phyloP scores from a whole-genome alignment of 1,140 invertebrate genomes.

The Dendroctonus ponderosae region DNA sequence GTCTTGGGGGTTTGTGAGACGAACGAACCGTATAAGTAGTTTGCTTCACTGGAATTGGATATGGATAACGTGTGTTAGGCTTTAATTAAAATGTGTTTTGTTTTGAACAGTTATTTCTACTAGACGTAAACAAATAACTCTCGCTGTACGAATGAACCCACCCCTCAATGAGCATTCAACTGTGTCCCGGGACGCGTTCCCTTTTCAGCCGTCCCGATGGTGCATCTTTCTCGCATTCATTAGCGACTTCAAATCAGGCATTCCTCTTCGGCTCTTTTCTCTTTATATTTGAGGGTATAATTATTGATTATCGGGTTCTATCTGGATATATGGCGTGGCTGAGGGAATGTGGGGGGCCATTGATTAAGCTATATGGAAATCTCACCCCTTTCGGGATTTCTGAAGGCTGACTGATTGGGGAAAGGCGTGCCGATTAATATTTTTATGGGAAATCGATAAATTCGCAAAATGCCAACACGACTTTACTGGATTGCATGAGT shows the following conservation, averaged over 20 bases:
- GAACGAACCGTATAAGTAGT: not conserved
- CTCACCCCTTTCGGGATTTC: conserved; percentile 39
- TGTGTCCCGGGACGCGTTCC: not conserved
- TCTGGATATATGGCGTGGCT: conserved; percentile 34
- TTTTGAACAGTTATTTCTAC: no score
- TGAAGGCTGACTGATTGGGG: conserved; percentile 39
- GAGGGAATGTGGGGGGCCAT: conserved; percentile 22
- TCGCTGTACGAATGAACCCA: no score
- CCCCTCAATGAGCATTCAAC: not conserved
- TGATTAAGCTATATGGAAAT: conserved; percentile 43
- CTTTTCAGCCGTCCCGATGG: not conserved
- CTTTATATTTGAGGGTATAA: conserved; percentile 42
- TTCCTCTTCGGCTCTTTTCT: conserved; percentile 36
- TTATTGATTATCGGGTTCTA: conserved; percentile 42
- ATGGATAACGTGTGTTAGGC: no score
- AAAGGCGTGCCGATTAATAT: conserved; percentile 29
- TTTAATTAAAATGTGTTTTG: not conserved
- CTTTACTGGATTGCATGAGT: no score
- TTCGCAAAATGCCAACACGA: not conserved
- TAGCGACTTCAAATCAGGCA: conserved; percentile 31
- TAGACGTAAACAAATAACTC: no score
- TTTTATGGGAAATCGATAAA: conserved; percentile 23
- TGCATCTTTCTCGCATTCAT: conserved; percentile 35
- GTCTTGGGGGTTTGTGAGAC: conserved; percentile 13
- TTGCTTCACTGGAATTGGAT: no score